These are phyloP conservation scores for Cottus gobio DNA, from an alignment of 2,113 vertebrate species.

Conservation along the genomic window DNA sequence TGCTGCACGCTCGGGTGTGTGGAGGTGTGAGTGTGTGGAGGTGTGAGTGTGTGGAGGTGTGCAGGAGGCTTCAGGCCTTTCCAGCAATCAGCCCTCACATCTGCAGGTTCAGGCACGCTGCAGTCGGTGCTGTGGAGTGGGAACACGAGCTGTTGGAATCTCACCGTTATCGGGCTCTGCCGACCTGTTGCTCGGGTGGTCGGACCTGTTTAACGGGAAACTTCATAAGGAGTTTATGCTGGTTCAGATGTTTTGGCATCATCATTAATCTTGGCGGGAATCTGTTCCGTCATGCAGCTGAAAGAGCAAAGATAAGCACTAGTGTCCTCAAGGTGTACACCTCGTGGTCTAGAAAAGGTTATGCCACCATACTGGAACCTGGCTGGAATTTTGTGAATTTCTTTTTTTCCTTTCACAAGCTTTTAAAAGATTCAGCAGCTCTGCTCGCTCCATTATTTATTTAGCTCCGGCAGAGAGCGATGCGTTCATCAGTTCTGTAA, in stretches of 20 bases:
- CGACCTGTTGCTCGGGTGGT: conserved; percentile 53
- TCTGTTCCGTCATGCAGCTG: conserved; percentile 2
- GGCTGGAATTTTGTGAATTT: background rate
- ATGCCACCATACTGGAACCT: background rate
- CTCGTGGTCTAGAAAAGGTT: background rate
- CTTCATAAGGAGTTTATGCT: conserved; percentile 18
- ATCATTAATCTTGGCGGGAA: conserved; percentile 28
- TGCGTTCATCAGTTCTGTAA: too few relatives aligned
- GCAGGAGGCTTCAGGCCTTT: conserved; percentile 62
- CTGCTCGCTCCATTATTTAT: too few relatives aligned
- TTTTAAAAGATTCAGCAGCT: conserved; percentile 5
- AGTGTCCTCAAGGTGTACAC: background rate
- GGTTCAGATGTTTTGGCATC: conserved; percentile 28
- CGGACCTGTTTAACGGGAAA: conserved; percentile 65
- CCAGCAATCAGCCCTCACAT: conserved; percentile 53
- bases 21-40: conserved; percentile 47
- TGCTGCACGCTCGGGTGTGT: too few relatives aligned
- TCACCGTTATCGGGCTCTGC: conserved; percentile 54
- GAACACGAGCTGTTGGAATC: conserved; percentile 59
- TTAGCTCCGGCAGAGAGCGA: too few relatives aligned
- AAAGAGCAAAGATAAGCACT: background rate
- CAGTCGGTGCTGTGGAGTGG: conserved; percentile 55
- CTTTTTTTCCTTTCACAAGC: background rate
- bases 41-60: conserved; percentile 59
- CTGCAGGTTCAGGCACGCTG: conserved; percentile 72